Evolutionary conservation across 2,113 vertebrate species (phyloP), one percentile per base, ranked within the genome.

Genomic region (Peromyscus maniculatus): DNA sequence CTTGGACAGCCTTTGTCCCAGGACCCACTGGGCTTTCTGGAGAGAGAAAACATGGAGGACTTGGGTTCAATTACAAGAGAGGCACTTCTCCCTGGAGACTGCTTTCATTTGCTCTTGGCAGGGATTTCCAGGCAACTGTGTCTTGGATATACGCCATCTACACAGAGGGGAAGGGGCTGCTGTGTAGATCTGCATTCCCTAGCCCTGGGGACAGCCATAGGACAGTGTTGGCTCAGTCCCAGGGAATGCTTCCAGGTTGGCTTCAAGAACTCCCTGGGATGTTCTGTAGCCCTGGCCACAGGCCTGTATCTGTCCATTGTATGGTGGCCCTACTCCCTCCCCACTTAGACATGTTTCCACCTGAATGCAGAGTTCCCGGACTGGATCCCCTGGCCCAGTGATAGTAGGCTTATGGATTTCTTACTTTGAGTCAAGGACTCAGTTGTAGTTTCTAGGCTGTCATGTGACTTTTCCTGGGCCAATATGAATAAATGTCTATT

Each of bases 41-140:
- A 46, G 89, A 24, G 3, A 0, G 26, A 69, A 64, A 0, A 0
- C 33, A 21, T 55, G 1, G 8, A 75, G 75, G 21, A 62, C 4
- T 7, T 74, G 77, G n/a, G 46, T 22, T 93, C 57, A 1, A n/a
- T 91, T 66, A 24, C 33, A 24, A 91, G 33, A 52, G 82, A 89
- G 16, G 6, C 72, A 28, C 83, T 87, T 71, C 62, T 91, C 88
- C 77, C 43, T 7, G 7, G 69, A 52, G 79, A 36, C 28, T 10
- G 17, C 64, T 83, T 80, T 84, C 9, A 49, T 21, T 52, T 75
- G 52, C 15, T 52, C 43, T 87, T 52, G 49, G 82, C 43, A 59
- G 62, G 78, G 9, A 64, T 71, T 43, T 43, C 43, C 52, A 79
- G 26, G 33, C 77, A 72, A 36, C 19, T 16, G 52, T 15, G 49